Percentiles rank a stretch among this genome's conserved stretches.
These are phyloP conservation scores for Hestina assimilis DNA, from an alignment of 1,140 invertebrate genomes.

Conservation along the genomic window DNA sequence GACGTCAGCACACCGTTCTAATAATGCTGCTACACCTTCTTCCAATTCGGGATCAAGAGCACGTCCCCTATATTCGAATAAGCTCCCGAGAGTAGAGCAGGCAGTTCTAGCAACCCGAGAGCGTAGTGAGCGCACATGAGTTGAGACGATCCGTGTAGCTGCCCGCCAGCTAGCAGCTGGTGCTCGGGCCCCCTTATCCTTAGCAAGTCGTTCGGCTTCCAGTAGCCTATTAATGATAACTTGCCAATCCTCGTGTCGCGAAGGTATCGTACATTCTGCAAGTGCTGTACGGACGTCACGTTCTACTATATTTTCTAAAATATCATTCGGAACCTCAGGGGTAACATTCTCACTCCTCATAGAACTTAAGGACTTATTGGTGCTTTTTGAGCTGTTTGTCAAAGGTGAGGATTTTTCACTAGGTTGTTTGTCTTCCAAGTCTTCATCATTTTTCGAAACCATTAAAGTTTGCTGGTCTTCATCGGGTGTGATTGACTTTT, in stretches of 20 bases:
- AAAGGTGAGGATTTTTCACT: conserved; percentile 24
- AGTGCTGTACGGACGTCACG: conserved; percentile 61
- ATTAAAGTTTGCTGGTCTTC: neutral
- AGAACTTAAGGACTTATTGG: conserved; percentile 26
- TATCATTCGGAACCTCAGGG: conserved; percentile 28
- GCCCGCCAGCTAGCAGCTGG: conserved; percentile 80
- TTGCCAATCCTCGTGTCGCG: conserved; percentile 88
- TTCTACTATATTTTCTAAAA: conserved; percentile 28
- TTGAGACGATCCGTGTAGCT: conserved; percentile 84
- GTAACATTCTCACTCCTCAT: conserved; percentile 35
- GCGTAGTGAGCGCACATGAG: conserved; percentile 91
- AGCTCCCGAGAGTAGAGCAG: conserved; percentile 87
- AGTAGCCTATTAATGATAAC: conserved; percentile 88
- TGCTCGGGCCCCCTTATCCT: conserved; percentile 84
- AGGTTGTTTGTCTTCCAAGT: conserved; percentile 1
- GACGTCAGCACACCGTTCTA: conserved; percentile 94
- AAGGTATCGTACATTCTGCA: conserved; percentile 58
- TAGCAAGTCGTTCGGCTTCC: conserved; percentile 84
- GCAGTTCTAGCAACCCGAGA: conserved; percentile 94
- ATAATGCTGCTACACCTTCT: conserved; percentile 86
- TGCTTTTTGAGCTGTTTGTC: conserved; percentile 18
- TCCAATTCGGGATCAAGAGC: conserved; percentile 92
- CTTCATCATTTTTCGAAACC: neutral
- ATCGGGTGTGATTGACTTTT: neutral
- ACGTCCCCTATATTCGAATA: conserved; percentile 86